Evolutionary conservation across 2,888 invertebrate species (phyloP).

Genomic region (Troides helena): DNA sequence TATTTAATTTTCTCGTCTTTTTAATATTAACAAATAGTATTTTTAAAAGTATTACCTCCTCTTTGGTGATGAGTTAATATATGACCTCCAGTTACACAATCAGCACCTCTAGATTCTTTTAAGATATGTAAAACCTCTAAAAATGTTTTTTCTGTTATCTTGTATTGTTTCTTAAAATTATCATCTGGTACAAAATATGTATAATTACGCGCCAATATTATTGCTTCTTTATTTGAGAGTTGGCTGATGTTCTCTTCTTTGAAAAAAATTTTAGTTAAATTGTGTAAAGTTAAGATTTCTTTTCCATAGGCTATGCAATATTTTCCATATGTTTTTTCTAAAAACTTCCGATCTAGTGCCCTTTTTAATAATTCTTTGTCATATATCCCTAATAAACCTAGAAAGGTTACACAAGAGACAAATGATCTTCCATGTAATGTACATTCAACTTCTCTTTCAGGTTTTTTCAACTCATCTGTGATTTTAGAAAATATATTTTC

Average conservation of each 20-base stretch:
- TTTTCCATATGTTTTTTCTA: conserved; percentile 78
- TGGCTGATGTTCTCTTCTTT: conserved; percentile 80
- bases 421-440: conserved; percentile 80
- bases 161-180: conserved; percentile 72
- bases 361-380: conserved; percentile 81
- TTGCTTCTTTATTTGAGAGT: conserved; percentile 68
- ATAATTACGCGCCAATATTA: conserved; percentile 79
- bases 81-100: conserved; percentile 76
- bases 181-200: conserved; percentile 80
- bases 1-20: background rate
- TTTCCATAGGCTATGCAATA: conserved; percentile 68
- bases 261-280: conserved; percentile 81
- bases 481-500: conserved; percentile 59
- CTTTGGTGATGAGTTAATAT: conserved; percentile 85
- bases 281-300: conserved; percentile 83
- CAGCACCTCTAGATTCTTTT: conserved; percentile 63
- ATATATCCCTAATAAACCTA: conserved; percentile 79
- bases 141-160: conserved; percentile 79
- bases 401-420: conserved; percentile 81
- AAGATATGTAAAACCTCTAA: conserved; percentile 77
- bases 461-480: conserved; percentile 74
- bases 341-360: conserved; percentile 79
- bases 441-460: conserved; percentile 78
- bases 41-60: conserved; percentile 64
- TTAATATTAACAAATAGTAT: background rate